phyloP scores from a whole-genome alignment of 2,113 vertebrate species.

The Thermophis baileyi region DNA sequence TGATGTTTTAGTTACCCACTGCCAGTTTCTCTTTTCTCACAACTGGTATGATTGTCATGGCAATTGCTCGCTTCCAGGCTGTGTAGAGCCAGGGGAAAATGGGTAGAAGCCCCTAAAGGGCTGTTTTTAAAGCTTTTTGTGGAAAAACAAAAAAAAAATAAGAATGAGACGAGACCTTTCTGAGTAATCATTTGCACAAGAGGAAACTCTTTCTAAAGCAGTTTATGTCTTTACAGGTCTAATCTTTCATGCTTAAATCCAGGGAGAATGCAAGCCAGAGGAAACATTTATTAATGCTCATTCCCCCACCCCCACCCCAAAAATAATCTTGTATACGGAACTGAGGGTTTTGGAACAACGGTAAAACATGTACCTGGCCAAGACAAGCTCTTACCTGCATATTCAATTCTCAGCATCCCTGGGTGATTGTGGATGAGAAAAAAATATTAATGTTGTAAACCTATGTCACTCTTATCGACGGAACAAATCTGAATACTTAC shows the following conservation, averaged over 20 bases:
- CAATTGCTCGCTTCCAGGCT: not conserved
- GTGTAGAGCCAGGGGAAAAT: not conserved
- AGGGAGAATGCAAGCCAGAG: not conserved
- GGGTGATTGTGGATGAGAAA: not conserved
- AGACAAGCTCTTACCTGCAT: not conserved
- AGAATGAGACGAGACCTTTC: not conserved
- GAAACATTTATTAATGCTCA: not conserved
- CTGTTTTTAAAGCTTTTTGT: not conserved
- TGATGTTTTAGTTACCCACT: not conserved
- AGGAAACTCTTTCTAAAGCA: not conserved
- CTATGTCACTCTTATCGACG: not conserved
- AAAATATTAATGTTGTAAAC: not conserved
- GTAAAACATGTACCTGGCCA: not conserved
- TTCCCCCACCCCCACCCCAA: no score
- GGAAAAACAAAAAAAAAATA: not conserved
- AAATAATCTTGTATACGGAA: not conserved
- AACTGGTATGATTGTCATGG: not conserved
- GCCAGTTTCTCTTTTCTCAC: not conserved
- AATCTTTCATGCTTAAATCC: not conserved
- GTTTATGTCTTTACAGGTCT: not conserved
- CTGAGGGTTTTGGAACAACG: not conserved
- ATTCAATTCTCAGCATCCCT: not conserved
- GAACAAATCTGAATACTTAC: not conserved
- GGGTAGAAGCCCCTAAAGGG: not conserved
- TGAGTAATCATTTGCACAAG: not conserved